Evolutionary conservation across 2,888 invertebrate species (phyloP).

Genomic region (Scaeva pyrastri): DNA sequence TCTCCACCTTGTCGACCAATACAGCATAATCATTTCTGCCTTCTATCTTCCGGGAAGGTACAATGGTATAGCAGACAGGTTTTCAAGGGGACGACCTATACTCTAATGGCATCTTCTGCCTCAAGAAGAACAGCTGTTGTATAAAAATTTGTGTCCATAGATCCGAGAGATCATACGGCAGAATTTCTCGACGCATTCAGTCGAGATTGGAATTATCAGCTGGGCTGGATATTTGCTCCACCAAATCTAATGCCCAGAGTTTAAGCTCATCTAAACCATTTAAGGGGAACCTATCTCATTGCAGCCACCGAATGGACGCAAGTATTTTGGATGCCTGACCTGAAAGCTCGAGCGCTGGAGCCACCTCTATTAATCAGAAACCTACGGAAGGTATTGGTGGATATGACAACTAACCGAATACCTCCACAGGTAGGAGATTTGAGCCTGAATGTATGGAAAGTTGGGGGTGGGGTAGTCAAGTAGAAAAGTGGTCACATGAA

Average conservation of each 20-base stretch:
- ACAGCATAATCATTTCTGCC: slow-evolving; percentile 35
- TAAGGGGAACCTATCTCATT: slow-evolving; percentile 1
- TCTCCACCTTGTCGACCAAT: slow-evolving; percentile 9
- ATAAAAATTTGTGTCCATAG: background rate
- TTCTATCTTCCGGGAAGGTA: slow-evolving; percentile 35
- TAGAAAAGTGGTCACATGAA: slow-evolving; percentile 1
- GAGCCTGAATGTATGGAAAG: background rate
- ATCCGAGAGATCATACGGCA: background rate
- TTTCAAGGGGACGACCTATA: slow-evolving; percentile 23
- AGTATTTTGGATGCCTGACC: slow-evolving; percentile 22
- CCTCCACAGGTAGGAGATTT: background rate
- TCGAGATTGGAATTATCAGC: no score
- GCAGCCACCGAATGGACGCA: background rate
- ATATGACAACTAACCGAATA: background rate
- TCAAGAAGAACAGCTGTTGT: background rate
- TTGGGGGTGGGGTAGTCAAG: background rate
- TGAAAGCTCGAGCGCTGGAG: slow-evolving; percentile 8
- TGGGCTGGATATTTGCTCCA: background rate
- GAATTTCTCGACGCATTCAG: background rate
- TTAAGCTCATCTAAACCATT: slow-evolving; percentile 11
- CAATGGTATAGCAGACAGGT: slow-evolving; percentile 38
- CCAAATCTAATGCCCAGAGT: slow-evolving; percentile 6
- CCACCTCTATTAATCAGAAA: background rate
- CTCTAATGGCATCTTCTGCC: slow-evolving; percentile 31
- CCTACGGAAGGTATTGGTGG: background rate